These are phyloP conservation scores for Polypedilum vanderplanki DNA, from an alignment of 1,140 invertebrate genomes.

Conservation along the genomic window DNA sequence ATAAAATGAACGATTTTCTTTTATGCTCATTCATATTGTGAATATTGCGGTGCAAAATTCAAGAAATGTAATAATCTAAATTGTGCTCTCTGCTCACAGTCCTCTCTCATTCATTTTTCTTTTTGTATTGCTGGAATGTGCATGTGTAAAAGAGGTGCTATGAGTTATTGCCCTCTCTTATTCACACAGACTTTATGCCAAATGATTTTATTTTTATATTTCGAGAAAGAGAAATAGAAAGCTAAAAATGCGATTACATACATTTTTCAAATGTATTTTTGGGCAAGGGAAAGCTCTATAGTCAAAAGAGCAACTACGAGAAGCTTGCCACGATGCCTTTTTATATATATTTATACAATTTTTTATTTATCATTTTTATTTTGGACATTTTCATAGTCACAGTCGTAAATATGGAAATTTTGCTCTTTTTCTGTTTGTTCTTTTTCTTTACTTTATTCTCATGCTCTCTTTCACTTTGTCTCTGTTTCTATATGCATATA, in stretches of 20 bases:
- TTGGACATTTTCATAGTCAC: conserved; percentile 20
- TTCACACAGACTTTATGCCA: conserved; percentile 4
- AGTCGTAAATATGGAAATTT: conserved; percentile 26
- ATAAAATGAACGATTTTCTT: too few species aligned
- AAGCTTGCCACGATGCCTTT: conserved; percentile 1
- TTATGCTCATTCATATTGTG: too few species aligned
- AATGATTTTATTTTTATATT: not conserved
- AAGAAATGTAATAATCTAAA: too few species aligned
- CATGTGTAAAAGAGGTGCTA: not conserved
- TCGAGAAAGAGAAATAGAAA: not conserved
- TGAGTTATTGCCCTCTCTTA: conserved; percentile 11
- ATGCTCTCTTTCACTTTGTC: too few species aligned
- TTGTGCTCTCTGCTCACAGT: too few species aligned
- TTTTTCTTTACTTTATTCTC: not conserved
- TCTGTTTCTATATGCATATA: not conserved
- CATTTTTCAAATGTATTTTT: conserved; percentile 3
- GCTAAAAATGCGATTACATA: conserved; percentile 18
- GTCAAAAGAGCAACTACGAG: not conserved
- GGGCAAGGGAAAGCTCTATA: not conserved
- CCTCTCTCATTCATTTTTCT: too few species aligned
- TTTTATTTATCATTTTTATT: conserved; percentile 29
- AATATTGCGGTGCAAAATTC: too few species aligned
- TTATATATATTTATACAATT: not conserved
- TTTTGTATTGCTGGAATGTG: too few species aligned
- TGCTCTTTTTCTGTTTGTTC: not conserved